phyloP scores from a whole-genome alignment of 2,797 vertebrate genomes.

The Pitangus sulphuratus region DNA sequence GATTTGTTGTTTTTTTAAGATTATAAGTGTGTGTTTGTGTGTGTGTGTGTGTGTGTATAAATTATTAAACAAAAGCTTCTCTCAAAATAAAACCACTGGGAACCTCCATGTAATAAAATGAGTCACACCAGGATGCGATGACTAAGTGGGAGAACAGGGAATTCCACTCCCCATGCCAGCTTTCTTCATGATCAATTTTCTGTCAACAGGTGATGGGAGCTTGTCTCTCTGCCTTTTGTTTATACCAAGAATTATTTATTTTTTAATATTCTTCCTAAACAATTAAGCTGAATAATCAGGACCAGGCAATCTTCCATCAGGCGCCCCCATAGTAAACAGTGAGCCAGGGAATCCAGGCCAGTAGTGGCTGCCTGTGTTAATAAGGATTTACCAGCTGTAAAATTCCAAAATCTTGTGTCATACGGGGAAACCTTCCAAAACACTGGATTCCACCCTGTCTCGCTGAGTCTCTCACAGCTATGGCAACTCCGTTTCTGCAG shows the following conservation, averaged over 20 bases:
- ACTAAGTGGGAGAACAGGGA: slow-evolving; percentile 90
- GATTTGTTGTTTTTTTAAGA: slow-evolving; percentile 41
- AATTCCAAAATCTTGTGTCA: slow-evolving; percentile 89
- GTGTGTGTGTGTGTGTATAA: slow-evolving; percentile 38
- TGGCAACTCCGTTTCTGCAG: slow-evolving; percentile 77
- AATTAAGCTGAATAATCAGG: slow-evolving; percentile 74
- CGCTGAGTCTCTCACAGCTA: slow-evolving; percentile 73
- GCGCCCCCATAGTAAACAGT: slow-evolving; percentile 71
- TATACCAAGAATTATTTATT: slow-evolving; percentile 75
- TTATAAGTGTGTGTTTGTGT: slow-evolving; percentile 41
- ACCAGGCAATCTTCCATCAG: slow-evolving; percentile 69
- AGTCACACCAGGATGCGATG: slow-evolving; percentile 86
- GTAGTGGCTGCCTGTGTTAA: slow-evolving; percentile 85
- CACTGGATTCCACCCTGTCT: slow-evolving; percentile 83
- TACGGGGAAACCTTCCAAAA: slow-evolving; percentile 90
- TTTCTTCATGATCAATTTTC: slow-evolving; percentile 81
- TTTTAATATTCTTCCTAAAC: slow-evolving; percentile 77
- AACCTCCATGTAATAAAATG: slow-evolving; percentile 87
- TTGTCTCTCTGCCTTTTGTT: slow-evolving; percentile 74
- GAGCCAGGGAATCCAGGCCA: slow-evolving; percentile 78
- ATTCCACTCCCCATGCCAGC: slow-evolving; percentile 86
- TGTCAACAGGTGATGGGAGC: slow-evolving; percentile 84
- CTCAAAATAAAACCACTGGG: slow-evolving; percentile 83
- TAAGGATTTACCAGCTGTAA: slow-evolving; percentile 88
- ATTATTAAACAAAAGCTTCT: slow-evolving; percentile 77